Evolutionary conservation across 2,113 vertebrate genomes (phyloP).

Genomic region (Peromyscus californicus): DNA sequence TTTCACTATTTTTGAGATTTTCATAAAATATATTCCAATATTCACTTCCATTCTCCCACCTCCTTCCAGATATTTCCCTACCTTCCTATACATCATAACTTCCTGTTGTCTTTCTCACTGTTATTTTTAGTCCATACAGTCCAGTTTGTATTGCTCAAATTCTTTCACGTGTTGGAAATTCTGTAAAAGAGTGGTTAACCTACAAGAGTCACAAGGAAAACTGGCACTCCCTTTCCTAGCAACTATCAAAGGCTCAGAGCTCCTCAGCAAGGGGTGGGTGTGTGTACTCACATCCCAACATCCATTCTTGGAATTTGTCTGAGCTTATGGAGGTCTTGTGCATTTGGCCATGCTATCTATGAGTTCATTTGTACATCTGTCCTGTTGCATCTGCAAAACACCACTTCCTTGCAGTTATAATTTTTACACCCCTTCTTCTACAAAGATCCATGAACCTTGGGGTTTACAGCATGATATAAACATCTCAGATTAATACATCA

Average conservation of each 20-base stretch:
- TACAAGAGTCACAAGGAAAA: no score
- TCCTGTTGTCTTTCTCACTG: neutral
- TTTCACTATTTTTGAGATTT: neutral
- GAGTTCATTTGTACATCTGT: neutral
- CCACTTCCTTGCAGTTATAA: neutral
- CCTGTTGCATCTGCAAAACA: neutral
- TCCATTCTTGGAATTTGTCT: neutral
- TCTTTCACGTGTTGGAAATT: no score
- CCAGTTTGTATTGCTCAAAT: neutral
- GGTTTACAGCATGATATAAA: neutral
- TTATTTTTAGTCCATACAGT: neutral
- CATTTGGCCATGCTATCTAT: neutral
- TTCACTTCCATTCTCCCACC: neutral
- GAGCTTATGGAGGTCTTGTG: neutral
- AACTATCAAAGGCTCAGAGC: neutral
- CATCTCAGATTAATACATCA: neutral
- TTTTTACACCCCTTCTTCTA: neutral
- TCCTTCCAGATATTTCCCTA: neutral
- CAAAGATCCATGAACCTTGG: neutral
- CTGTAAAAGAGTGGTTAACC: accelerated
- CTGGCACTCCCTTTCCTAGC: neutral
- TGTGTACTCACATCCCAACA: neutral
- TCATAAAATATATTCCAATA: neutral
- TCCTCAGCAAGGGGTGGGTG: neutral
- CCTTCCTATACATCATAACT: neutral